A percentile compares a stretch with the other conserved stretches of the same genome.
phyloP scores from a whole-genome alignment of 2,888 invertebrate genomes.

The Ormyrus thymus region DNA sequence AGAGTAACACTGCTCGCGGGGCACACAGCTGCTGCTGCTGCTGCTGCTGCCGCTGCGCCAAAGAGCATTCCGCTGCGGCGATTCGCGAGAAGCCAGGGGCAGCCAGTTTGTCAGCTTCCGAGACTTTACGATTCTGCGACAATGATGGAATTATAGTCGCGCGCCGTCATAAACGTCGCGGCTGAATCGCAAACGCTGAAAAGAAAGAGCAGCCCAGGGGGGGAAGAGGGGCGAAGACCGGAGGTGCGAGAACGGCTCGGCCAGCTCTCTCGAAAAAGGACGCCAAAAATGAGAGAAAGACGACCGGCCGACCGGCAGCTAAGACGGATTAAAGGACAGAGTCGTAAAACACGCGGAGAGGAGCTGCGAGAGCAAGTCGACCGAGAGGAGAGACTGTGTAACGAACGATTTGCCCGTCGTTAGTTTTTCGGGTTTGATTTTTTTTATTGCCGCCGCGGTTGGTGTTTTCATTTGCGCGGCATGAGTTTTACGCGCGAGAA shows the following conservation, averaged over 20 bases:
- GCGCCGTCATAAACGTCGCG: slow-evolving; percentile 67
- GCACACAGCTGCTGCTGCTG: neutral
- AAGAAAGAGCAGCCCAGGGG: slow-evolving; percentile 11
- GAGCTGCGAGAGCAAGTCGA: slow-evolving; percentile 17
- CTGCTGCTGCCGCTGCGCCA: neutral
- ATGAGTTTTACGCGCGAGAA: no score
- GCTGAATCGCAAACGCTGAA: slow-evolving; percentile 38
- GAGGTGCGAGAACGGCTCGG: neutral
- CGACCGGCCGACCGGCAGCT: neutral
- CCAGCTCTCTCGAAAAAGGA: neutral
- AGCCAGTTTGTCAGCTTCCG: slow-evolving; percentile 63
- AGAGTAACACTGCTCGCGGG: slow-evolving; percentile 3
- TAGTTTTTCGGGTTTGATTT: no score
- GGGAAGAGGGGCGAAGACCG: neutral
- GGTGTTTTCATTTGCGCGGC: no score
- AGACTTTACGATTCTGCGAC: slow-evolving; percentile 66
- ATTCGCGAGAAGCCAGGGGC: slow-evolving; percentile 44
- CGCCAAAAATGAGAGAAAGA: slow-evolving; percentile 11
- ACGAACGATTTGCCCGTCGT: neutral
- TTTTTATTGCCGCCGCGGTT: no score
- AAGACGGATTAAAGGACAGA: slow-evolving; percentile 32
- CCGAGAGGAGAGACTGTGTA: slow-evolving; percentile 8
- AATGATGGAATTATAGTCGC: slow-evolving; percentile 69
- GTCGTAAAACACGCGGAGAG: slow-evolving; percentile 35
- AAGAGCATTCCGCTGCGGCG: neutral